Evolutionary conservation across 1,140 invertebrate species (phyloP).

Genomic region (Microplitis mediator): DNA sequence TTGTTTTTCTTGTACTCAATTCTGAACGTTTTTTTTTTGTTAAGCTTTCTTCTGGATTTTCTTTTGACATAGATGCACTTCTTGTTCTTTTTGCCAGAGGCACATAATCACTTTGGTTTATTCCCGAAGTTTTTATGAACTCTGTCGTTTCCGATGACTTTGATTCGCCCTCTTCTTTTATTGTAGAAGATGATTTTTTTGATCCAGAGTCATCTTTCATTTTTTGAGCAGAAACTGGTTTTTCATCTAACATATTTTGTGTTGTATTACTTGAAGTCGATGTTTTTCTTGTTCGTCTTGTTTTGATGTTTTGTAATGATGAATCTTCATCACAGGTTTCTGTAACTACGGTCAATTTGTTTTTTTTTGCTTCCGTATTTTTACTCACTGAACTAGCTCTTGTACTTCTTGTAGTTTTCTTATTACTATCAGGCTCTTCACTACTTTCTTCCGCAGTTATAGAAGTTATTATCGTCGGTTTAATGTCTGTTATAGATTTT

Average conservation of each 20-base stretch:
- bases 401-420: slow-evolving; percentile 24
- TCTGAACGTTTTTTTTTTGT: slow-evolving; percentile 13
- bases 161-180: too few species aligned
- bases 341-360: slow-evolving; percentile 12
- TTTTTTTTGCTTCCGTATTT: slow-evolving; percentile 9
- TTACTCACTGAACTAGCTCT: slow-evolving; percentile 24
- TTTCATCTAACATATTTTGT: neutral
- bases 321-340: slow-evolving; percentile 1
- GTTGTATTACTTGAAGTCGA: neutral
- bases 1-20: neutral
- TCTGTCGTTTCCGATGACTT: too few species aligned
- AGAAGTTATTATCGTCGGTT: neutral
- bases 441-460: neutral
- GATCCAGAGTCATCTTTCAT: too few species aligned
- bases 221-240: neutral
- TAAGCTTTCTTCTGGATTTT: slow-evolving; percentile 2
- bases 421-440: slow-evolving; percentile 7
- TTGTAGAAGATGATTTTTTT: too few species aligned
- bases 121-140: too few species aligned
- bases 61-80: slow-evolving; percentile 27
- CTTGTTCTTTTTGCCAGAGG: neutral
- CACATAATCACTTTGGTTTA: neutral
- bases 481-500: too few species aligned
- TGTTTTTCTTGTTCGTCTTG: neutral
- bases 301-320: neutral